Evolutionary conservation across 2,113 vertebrate species (phyloP).

Genomic region (Penelope pileata): DNA sequence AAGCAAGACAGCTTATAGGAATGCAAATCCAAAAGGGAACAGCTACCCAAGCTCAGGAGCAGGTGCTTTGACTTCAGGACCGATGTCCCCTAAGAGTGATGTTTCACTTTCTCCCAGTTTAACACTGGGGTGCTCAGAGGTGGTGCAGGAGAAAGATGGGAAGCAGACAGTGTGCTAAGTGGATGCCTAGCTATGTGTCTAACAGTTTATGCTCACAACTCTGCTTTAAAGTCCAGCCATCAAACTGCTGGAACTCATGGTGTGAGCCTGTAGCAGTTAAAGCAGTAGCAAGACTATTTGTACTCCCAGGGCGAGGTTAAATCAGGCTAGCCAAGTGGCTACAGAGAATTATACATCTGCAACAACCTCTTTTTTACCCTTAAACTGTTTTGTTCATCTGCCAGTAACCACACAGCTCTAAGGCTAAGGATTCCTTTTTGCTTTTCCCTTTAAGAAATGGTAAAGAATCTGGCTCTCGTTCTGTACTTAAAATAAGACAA

Average conservation of each 20-base stretch:
- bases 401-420: constrained; percentile 48
- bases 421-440: constrained; percentile 44
- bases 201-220: neutral
- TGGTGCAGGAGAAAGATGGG: neutral
- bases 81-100: neutral
- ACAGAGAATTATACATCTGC: constrained; percentile 39
- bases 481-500: constrained; percentile 50
- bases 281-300: constrained; percentile 43
- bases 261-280: constrained; percentile 26
- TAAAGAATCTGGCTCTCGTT: constrained; percentile 50
- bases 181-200: neutral
- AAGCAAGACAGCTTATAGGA: neutral
- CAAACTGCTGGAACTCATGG: constrained; percentile 32
- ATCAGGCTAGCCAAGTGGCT: constrained; percentile 49
- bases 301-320: constrained; percentile 37
- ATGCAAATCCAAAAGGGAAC: neutral
- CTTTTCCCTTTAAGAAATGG: constrained; percentile 56
- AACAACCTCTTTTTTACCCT: neutral
- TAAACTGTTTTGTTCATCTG: constrained; percentile 55
- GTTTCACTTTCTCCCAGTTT: neutral
- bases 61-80: neutral
- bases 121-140: neutral
- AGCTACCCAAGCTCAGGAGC: neutral
- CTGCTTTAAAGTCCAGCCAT: neutral
- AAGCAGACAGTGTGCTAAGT: neutral